Evolutionary conservation across 1,140 invertebrate species (phyloP).

Genomic region (Pogonus chalceus): DNA sequence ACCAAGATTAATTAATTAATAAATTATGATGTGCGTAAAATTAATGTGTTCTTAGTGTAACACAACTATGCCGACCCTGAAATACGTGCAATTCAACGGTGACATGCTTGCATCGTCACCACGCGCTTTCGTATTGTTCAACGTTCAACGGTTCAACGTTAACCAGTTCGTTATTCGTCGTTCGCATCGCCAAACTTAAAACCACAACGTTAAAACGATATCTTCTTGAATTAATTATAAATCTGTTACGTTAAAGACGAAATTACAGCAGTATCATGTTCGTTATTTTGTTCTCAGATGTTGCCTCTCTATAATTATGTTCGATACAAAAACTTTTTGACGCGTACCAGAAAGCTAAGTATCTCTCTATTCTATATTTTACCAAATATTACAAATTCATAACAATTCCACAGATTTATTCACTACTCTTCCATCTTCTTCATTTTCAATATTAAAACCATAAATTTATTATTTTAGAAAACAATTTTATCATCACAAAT

Average conservation of each 20-base stretch:
- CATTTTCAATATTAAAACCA: too few species aligned
- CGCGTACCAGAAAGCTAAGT: neutral
- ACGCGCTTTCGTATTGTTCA: conserved; percentile 1
- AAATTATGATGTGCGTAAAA: conserved; percentile 6
- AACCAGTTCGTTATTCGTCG: too few species aligned
- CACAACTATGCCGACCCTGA: conserved; percentile 3
- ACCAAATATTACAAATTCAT: too few species aligned
- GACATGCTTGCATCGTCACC: neutral
- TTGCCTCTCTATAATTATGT: neutral
- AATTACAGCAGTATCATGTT: neutral
- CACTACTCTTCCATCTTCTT: too few species aligned
- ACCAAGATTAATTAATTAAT: conserved; percentile 6
- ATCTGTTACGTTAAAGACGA: conserved; percentile 4
- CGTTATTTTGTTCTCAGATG: neutral
- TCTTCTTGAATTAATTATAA: conserved; percentile 7
- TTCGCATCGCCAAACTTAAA: neutral
- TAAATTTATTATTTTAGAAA: too few species aligned
- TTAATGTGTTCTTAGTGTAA: conserved; percentile 1
- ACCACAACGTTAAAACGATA: neutral
- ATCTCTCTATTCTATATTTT: too few species aligned
- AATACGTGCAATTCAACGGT: neutral
- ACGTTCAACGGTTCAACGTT: too few species aligned
- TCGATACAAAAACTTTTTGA: neutral
- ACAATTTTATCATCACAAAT: too few species aligned
- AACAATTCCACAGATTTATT: too few species aligned